A percentile compares a stretch with the other conserved stretches of the same genome.
Evolutionary conservation across 2,888 invertebrate genomes (phyloP).

Genomic region (Onthophagus sagittarius): DNA sequence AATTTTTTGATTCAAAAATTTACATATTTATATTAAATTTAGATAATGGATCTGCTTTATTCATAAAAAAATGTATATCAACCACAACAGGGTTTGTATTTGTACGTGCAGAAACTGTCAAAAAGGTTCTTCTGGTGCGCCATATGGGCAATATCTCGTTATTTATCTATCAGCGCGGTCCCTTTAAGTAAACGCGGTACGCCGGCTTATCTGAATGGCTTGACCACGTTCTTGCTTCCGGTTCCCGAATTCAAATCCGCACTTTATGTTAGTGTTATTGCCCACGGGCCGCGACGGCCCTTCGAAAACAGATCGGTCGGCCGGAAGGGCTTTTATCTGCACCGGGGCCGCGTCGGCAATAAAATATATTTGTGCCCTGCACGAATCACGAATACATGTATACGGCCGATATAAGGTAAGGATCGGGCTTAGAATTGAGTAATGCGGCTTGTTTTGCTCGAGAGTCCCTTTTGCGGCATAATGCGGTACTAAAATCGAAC

Average conservation of each 20-base stretch:
- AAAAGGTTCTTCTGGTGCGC: background rate
- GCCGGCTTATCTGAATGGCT: conserved; percentile 44
- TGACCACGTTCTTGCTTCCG: conserved; percentile 43
- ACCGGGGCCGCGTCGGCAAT: conserved; percentile 30
- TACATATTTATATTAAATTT: too few relatives aligned
- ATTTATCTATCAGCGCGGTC: conserved; percentile 44
- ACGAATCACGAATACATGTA: conserved; percentile 4
- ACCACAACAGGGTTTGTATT: background rate
- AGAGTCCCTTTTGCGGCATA: background rate
- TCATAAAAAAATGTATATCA: background rate
- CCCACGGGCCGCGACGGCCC: conserved; percentile 30
- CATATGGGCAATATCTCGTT: conserved; percentile 26
- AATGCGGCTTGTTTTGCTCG: background rate
- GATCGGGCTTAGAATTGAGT: background rate
- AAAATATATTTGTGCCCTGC: conserved; percentile 33
- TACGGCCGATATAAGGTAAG: background rate
- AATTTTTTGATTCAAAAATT: too few relatives aligned
- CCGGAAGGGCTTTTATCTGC: conserved; percentile 30
- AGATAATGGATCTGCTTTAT: too few relatives aligned
- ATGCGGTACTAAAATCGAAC: background rate
- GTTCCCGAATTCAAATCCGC: conserved; percentile 42
- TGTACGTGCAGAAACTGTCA: background rate
- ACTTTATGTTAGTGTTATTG: conserved; percentile 49
- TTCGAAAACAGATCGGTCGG: conserved; percentile 45
- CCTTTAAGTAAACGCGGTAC: conserved; percentile 36